Percentiles rank a stretch among this genome's conserved stretches.
Evolutionary conservation across 1,140 invertebrate species (phyloP).

Genomic region (Ceratitis capitata): DNA sequence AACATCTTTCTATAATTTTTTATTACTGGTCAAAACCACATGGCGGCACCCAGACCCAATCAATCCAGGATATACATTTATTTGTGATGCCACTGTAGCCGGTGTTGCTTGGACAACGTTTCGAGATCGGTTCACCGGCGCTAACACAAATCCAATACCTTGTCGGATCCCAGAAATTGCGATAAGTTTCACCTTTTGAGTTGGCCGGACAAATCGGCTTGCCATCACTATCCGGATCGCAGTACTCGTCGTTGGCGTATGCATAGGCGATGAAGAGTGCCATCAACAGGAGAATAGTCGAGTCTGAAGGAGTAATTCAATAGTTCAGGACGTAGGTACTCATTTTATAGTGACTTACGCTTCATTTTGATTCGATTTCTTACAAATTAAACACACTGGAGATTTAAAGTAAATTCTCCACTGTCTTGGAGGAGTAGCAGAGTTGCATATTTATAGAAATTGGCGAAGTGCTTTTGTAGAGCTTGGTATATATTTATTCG

Average conservation of each 20-base stretch:
- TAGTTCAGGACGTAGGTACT: neutral
- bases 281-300: neutral
- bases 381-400: neutral
- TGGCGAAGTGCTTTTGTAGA: neutral
- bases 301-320: neutral
- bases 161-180: conserved; percentile 30
- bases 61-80: neutral
- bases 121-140: neutral
- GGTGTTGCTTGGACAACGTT: neutral
- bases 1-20: too few species aligned
- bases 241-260: neutral
- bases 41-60: conserved; percentile 30
- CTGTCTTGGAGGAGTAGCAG: neutral
- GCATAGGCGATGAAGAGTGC: neutral
- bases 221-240: conserved; percentile 18
- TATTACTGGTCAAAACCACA: neutral
- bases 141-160: neutral
- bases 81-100: neutral
- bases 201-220: neutral
- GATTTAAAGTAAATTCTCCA: neutral
- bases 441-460: neutral
- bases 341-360: neutral
- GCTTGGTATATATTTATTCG: neutral
- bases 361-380: neutral
- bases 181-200: neutral